phyloP scores from a whole-genome alignment of 2,797 vertebrate species.

The Chelon labrosus region DNA sequence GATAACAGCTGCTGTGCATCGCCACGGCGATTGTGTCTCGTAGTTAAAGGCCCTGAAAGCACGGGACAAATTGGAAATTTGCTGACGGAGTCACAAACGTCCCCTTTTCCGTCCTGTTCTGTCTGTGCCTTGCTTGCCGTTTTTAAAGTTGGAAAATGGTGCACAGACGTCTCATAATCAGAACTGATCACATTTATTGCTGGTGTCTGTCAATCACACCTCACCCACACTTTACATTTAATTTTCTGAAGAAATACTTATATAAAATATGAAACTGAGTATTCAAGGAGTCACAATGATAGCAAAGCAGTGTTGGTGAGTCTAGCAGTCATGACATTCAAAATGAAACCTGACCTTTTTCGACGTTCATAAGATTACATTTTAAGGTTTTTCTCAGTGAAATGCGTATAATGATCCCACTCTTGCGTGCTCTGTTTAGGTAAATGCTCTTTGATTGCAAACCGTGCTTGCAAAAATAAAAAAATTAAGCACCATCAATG shows the following conservation, averaged over 20 bases:
- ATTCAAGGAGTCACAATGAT: background rate
- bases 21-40: conserved; percentile 10
- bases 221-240: background rate
- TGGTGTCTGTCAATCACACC: background rate
- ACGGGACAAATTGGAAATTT: background rate
- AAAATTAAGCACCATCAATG: background rate
- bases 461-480: background rate
- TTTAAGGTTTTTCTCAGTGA: background rate
- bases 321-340: background rate
- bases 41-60: conserved; percentile 30
- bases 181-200: background rate
- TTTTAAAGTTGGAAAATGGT: background rate
- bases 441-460: background rate
- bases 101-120: background rate
- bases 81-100: background rate
- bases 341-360: conserved; percentile 6
- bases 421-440: background rate
- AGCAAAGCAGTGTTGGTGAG: conserved; percentile 15
- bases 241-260: background rate
- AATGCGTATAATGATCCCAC: background rate
- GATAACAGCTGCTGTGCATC: conserved; percentile 25
- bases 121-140: background rate
- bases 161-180: background rate
- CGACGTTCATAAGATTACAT: conserved; percentile 4
- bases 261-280: background rate